phyloP scores from a whole-genome alignment of 2,888 invertebrate species.

The Melanostoma mellinum region DNA sequence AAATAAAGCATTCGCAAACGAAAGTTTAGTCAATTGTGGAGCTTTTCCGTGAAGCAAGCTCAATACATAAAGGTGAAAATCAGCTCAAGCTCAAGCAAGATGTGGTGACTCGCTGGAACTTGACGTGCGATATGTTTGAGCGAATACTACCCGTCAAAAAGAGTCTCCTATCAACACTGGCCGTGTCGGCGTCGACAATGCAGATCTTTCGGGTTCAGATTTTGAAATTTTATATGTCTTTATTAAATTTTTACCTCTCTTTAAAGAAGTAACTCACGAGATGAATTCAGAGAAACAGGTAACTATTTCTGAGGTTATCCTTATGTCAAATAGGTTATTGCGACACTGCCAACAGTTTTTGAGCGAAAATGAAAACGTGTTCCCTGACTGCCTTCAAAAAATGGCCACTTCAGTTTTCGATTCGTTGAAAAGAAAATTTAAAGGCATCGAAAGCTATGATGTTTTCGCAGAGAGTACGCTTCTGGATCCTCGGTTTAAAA shows the following conservation, averaged over 20 bases:
- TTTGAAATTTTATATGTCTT: neutral
- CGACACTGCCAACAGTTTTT: neutral
- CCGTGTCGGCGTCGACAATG: neutral
- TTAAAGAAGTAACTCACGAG: conserved; percentile 11
- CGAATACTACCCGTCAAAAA: neutral
- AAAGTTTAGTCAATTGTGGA: neutral
- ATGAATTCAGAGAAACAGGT: conserved; percentile 4
- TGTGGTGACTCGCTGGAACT: neutral
- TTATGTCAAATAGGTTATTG: neutral
- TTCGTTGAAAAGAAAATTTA: neutral
- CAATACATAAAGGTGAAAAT: too few relatives aligned
- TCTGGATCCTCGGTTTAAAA: conserved; percentile 5
- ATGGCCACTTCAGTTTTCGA: neutral
- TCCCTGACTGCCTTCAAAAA: neutral
- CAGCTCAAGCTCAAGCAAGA: neutral
- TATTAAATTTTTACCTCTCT: neutral
- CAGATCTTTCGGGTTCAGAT: neutral
- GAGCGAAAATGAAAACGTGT: neutral
- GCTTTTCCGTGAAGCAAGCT: neutral
- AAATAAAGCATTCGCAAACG: neutral
- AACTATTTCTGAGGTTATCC: conserved; percentile 7
- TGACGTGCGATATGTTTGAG: neutral
- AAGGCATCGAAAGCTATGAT: conserved; percentile 3
- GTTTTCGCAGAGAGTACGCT: neutral
- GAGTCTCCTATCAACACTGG: neutral